Conservation (phyloP, 2,888 invertebrate genomes). For the Cordilura impudica region DNA sequence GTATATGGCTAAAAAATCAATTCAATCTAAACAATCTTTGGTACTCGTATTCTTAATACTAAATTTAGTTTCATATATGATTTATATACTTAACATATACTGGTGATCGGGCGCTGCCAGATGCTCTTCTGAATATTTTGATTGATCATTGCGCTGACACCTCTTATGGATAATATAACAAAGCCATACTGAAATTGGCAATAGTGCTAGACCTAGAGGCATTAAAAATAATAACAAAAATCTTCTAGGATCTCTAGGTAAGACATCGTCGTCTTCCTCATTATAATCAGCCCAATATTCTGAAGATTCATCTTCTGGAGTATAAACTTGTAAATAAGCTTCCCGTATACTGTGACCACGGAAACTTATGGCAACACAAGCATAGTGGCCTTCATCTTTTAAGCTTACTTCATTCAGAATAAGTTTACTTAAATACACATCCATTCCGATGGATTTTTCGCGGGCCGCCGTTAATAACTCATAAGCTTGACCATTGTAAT, state of each 20-base stretch:
- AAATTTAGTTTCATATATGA: conserved; percentile 1
- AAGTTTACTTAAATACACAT: conserved; percentile 75
- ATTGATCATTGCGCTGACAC: conserved; percentile 58
- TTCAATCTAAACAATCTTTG: conserved; percentile 6
- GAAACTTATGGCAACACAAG: conserved; percentile 76
- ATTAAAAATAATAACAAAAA: conserved; percentile 75
- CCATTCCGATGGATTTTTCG: conserved; percentile 72
- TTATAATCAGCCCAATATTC: conserved; percentile 73
- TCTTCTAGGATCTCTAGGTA: conserved; percentile 66
- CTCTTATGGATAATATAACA: conserved; percentile 70
- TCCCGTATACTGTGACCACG: conserved; percentile 74
- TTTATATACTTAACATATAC: conserved; percentile 66
- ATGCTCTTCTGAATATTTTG: conserved; percentile 68
- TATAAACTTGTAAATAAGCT: conserved; percentile 70
- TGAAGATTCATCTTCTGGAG: conserved; percentile 67
- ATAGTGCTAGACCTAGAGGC: conserved; percentile 73
- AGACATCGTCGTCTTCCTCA: conserved; percentile 62
- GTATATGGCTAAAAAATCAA: too few species aligned
- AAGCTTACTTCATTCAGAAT: conserved; percentile 72
- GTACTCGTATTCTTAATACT: not conserved
- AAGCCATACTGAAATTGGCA: conserved; percentile 74
- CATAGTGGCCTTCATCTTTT: conserved; percentile 74
- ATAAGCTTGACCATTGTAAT: conserved; percentile 74
- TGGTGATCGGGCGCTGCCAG: conserved; percentile 64
- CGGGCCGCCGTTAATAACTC: conserved; percentile 71